These are phyloP conservation scores for Okapia johnstoni DNA, from an alignment of 2,113 vertebrate genomes.

Conservation along the genomic window DNA sequence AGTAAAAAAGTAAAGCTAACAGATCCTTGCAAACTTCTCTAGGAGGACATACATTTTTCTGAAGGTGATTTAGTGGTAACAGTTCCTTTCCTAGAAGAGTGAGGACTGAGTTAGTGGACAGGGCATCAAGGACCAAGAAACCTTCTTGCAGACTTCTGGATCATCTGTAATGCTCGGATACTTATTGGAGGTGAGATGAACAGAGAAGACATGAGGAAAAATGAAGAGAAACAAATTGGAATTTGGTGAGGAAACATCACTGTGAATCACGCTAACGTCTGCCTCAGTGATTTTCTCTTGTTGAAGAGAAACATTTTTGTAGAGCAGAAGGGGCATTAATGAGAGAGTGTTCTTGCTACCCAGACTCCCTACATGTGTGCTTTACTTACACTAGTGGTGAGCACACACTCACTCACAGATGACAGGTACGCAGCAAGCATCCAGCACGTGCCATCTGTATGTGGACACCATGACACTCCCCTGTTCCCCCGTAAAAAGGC, in stretches of 20 bases:
- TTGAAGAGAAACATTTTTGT: not conserved
- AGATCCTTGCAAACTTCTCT: not conserved
- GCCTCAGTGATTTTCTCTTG: not conserved
- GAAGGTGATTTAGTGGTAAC: not conserved
- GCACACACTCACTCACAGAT: not conserved
- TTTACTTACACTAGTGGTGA: not conserved
- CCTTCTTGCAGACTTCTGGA: not conserved
- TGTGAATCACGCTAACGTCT: not conserved
- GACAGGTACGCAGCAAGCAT: too few relatives aligned
- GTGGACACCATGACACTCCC: too few relatives aligned
- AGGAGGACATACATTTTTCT: not conserved
- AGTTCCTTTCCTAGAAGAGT: not conserved
- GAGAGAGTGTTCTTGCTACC: not conserved
- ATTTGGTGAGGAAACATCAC: not conserved
- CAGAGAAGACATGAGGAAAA: not conserved
- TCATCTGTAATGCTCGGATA: not conserved
- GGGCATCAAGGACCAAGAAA: not conserved
- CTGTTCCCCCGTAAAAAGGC: not conserved
- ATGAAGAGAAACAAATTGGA: not conserved
- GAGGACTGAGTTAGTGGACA: not conserved
- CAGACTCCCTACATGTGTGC: not conserved
- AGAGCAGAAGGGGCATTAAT: not conserved
- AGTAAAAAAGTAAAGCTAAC: not conserved
- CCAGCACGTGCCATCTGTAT: accelerated
- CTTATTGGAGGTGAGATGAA: not conserved